These are phyloP conservation scores for Priocnemis perturbator DNA, from an alignment of 2,888 invertebrate genomes.

Conservation along the genomic window DNA sequence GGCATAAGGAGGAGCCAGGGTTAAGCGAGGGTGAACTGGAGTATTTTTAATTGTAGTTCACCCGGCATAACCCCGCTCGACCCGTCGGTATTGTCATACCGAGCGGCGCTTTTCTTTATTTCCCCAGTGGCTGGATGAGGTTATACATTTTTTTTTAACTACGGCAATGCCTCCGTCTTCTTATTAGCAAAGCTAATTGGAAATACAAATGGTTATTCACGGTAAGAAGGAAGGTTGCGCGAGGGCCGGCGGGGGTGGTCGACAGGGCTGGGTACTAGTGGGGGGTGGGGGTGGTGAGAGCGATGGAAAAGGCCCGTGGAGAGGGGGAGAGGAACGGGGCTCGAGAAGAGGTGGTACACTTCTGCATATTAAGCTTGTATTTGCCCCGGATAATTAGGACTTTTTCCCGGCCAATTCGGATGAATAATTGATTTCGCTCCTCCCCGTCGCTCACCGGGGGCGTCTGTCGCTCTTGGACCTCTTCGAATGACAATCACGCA, in stretches of 20 bases:
- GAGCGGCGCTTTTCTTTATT: slow-evolving; percentile 74
- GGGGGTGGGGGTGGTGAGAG: slow-evolving; percentile 34
- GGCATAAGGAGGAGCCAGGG: slow-evolving; percentile 63
- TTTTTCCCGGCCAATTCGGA: slow-evolving; percentile 74
- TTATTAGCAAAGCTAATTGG: slow-evolving; percentile 76
- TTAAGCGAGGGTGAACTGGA: slow-evolving; percentile 68
- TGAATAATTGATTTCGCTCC: slow-evolving; percentile 74
- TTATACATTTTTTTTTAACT: slow-evolving; percentile 74
- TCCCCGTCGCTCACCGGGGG: slow-evolving; percentile 43
- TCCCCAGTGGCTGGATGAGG: slow-evolving; percentile 75
- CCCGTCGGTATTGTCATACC: slow-evolving; percentile 71
- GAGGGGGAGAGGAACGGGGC: slow-evolving; percentile 14
- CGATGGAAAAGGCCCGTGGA: slow-evolving; percentile 26
- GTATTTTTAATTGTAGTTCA: slow-evolving; percentile 72
- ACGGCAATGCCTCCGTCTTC: slow-evolving; percentile 73
- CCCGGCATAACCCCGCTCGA: slow-evolving; percentile 66
- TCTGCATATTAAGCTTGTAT: slow-evolving; percentile 74
- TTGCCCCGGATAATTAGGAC: slow-evolving; percentile 75
- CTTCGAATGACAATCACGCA: slow-evolving; percentile 72
- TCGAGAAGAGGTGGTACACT: slow-evolving; percentile 58
- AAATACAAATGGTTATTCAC: slow-evolving; percentile 76
- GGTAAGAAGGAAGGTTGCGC: slow-evolving; percentile 65
- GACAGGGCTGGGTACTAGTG: slow-evolving; percentile 35
- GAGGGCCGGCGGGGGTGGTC: slow-evolving; percentile 49
- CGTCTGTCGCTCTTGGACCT: slow-evolving; percentile 58